Evolutionary conservation across 2,888 invertebrate species (phyloP).

Genomic region (Zaprionus obscuricornis): DNA sequence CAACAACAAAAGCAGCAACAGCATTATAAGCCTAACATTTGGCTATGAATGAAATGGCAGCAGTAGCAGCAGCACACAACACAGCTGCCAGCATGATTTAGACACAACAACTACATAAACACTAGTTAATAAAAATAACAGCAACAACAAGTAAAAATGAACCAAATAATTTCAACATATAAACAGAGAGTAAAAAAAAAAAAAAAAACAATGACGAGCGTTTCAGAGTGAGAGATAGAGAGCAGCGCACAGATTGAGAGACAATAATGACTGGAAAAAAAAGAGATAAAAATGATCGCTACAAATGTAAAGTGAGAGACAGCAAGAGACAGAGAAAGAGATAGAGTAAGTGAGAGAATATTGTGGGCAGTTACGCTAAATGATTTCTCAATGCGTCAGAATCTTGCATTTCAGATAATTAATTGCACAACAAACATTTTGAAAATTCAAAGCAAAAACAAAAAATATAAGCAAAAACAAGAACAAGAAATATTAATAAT

Average conservation of each 20-base stretch:
- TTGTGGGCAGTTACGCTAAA: slow-evolving; percentile 23
- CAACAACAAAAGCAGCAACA: slow-evolving; percentile 10
- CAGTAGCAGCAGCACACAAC: too few species aligned
- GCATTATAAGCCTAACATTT: slow-evolving; percentile 6
- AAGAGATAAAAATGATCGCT: background rate
- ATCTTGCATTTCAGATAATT: slow-evolving; percentile 53
- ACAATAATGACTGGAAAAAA: background rate
- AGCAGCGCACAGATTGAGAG: slow-evolving; percentile 2
- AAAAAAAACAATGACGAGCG: slow-evolving; percentile 25
- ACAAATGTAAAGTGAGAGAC: background rate
- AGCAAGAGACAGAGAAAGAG: background rate
- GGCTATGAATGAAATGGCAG: slow-evolving; percentile 69
- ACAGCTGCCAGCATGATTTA: slow-evolving; percentile 33
- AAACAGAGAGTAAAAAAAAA: slow-evolving; percentile 52
- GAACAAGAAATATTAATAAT: too few species aligned
- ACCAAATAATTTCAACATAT: slow-evolving; percentile 49
- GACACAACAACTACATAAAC: slow-evolving; percentile 36
- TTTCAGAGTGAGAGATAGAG: slow-evolving; percentile 18
- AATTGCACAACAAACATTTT: slow-evolving; percentile 58
- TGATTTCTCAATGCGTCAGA: slow-evolving; percentile 51
- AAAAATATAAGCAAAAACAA: slow-evolving; percentile 1
- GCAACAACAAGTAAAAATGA: slow-evolving; percentile 18
- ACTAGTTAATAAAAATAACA: slow-evolving; percentile 42
- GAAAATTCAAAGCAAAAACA: slow-evolving; percentile 20
- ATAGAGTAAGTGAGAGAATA: background rate